Percentiles rank a stretch among this genome's conserved stretches.
These are phyloP conservation scores for Lysiphlebus fabarum DNA, from an alignment of 1,140 invertebrate genomes.

Conservation along the genomic window DNA sequence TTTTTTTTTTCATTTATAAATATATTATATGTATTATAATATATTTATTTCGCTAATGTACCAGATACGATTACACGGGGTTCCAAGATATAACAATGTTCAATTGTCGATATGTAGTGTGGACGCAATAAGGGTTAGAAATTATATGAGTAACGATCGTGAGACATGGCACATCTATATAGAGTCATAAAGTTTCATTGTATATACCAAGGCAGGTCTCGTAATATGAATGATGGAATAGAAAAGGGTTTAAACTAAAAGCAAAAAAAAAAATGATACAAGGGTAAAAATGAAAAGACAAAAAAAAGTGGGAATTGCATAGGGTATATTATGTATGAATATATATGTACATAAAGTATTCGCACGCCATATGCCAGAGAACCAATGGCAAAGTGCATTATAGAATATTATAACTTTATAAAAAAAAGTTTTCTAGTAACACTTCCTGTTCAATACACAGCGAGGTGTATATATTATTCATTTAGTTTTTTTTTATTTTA, in stretches of 20 bases:
- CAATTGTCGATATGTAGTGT: constrained; percentile 4
- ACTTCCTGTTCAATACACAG: background rate
- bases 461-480: too few species aligned
- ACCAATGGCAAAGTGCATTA: constrained; percentile 23
- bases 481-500: too few species aligned
- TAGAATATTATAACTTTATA: constrained; percentile 26
- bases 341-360: constrained; percentile 1
- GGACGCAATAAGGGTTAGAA: constrained; percentile 21
- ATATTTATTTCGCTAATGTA: too few species aligned
- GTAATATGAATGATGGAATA: constrained; percentile 14
- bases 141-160: constrained; percentile 22
- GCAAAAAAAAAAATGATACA: constrained; percentile 3
- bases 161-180: constrained; percentile 9
- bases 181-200: constrained; percentile 16
- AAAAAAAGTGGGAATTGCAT: background rate
- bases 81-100: too few species aligned
- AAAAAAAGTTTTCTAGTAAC: constrained; percentile 10
- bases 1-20: too few species aligned
- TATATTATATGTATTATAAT: too few species aligned
- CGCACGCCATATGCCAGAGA: constrained; percentile 12
- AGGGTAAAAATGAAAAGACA: background rate
- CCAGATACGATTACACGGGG: too few species aligned
- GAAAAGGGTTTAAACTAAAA: constrained; percentile 12
- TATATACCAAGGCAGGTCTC: constrained; percentile 16
- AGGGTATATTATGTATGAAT: constrained; percentile 1